A percentile compares a stretch with the other conserved stretches of the same genome.
phyloP scores from a whole-genome alignment of 2,113 vertebrate genomes.

The Todiramphus saurophagus region DNA sequence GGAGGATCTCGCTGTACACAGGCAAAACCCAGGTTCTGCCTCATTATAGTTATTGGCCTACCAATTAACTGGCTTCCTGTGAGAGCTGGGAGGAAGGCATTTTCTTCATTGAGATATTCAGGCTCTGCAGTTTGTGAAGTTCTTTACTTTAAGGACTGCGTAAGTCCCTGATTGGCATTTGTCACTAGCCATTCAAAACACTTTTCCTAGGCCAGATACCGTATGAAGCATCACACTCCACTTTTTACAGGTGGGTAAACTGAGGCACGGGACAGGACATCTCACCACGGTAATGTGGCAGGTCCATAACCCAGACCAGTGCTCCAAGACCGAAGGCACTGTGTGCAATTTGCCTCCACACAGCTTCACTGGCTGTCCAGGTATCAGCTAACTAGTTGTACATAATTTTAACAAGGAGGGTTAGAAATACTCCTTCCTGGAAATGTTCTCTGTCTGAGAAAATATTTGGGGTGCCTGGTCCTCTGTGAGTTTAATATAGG shows the following conservation, averaged over 20 bases:
- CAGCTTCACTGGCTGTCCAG: background rate
- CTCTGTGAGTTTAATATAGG: background rate
- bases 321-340: background rate
- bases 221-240: background rate
- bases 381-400: background rate
- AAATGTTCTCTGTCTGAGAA: background rate
- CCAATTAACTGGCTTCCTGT: slow-evolving; percentile 69
- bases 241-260: background rate
- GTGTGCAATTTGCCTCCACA: background rate
- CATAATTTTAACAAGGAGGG: background rate
- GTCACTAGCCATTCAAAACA: background rate
- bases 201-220: background rate
- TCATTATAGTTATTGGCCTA: slow-evolving; percentile 65
- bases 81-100: slow-evolving; percentile 47
- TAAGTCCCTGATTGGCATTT: background rate
- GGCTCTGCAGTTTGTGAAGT: background rate
- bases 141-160: background rate
- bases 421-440: background rate
- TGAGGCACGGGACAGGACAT: background rate
- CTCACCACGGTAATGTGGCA: fast-evolving
- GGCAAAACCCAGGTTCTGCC: slow-evolving; percentile 67
- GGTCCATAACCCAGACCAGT: background rate
- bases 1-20: slow-evolving; percentile 49
- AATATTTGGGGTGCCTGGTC: background rate
- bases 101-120: slow-evolving; percentile 22